Base-by-base conservation (phyloP, 2,797 vertebrate genomes). In the Scolopax bukidnonensis region DNA sequence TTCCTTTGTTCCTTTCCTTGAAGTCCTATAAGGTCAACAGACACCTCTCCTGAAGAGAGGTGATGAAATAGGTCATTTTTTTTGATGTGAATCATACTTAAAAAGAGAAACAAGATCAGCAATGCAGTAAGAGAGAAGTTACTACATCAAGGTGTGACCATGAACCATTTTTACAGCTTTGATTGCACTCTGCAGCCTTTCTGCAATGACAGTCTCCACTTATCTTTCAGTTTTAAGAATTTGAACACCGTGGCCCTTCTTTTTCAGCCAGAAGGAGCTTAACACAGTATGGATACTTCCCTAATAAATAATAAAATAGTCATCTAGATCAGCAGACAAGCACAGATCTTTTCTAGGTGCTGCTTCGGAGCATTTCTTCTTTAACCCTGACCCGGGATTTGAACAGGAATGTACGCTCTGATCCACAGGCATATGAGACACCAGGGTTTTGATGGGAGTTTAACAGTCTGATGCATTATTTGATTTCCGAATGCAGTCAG, bases 381-480 rank as follows among this genome's bases (percentile, higher is more conserved):
- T 61, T 60, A 80, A 38, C 41, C 25, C 67, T 71, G 75, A 76
- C 53, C 56, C 17, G 21, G 32, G 41, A 38, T 71, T 91, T 90
- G 36, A 13, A 60, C 4, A 82, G 76, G 14, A 84, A 40, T 0
- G 8, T 43, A 70, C 88, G 41, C 41, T 54, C 57, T 7, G 16
- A 65, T 84, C 87, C 70, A 74, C 61, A 85, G 87, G 87, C 3
- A 0, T 77, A 74, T 76, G 24, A 91, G 68, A 68, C 76, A 83
- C 24, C 5, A 3, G 7, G 10, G 54, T 82, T 89, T 94, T 80
- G 90, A 93, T 80, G 79, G 60, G 75, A 84, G 75, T 87, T 96
- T 93, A 96, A 96, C 95, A 96, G 93, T 70, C 94, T 95, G 94
- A 84, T 83, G 75, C 87, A 84, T 90, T 93, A 93, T 92, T 95